Percentiles rank a stretch among this genome's conserved stretches.
phyloP scores from a whole-genome alignment of 2,797 vertebrate genomes.

The Odontamblyopus lacepedii region DNA sequence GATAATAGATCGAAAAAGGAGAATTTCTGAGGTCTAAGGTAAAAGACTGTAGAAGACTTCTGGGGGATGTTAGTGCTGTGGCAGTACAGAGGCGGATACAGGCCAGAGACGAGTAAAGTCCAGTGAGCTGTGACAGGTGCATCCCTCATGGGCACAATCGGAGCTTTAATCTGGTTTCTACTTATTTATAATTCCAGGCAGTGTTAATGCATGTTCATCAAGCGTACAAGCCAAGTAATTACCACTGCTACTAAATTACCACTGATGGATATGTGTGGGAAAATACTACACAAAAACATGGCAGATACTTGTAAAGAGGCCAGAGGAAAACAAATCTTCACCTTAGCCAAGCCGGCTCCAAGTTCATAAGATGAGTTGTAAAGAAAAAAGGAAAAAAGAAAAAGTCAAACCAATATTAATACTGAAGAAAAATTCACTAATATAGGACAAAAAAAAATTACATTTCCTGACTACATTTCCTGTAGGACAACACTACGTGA shows the following conservation, averaged over 20 bases:
- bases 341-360: not conserved
- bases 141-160: constrained; percentile 37
- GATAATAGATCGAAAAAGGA: constrained; percentile 26
- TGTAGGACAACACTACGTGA: no score
- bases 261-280: constrained; percentile 51
- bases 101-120: constrained; percentile 44
- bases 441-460: no score
- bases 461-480: no score
- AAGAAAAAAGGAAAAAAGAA: no score
- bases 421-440: no score
- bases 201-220: constrained; percentile 30
- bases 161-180: constrained; percentile 51
- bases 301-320: constrained; percentile 3
- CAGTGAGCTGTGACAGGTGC: constrained; percentile 53
- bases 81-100: constrained; percentile 27
- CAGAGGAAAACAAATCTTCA: not conserved
- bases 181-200: constrained; percentile 40
- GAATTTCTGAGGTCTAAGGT: constrained; percentile 25
- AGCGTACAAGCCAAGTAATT: constrained; percentile 51
- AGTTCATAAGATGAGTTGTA: not conserved
- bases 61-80: constrained; percentile 22
- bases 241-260: constrained; percentile 34
- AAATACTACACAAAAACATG: constrained; percentile 14
- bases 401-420: no score
- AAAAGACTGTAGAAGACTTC: not conserved